These are phyloP conservation scores for Amiota mariae DNA, from an alignment of 2,888 invertebrate species.

Conservation along the genomic window DNA sequence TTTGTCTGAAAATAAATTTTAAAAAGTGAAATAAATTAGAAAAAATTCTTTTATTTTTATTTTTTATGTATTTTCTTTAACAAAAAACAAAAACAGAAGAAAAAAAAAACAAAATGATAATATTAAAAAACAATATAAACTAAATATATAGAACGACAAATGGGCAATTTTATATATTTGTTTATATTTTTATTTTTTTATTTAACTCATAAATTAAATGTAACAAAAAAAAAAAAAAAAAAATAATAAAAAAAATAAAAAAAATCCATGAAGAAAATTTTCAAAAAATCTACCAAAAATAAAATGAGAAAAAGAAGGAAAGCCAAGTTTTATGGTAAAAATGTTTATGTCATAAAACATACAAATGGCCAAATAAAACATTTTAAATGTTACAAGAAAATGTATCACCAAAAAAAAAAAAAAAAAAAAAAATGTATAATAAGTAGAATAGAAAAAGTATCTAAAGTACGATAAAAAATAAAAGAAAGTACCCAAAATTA, in stretches of 20 bases:
- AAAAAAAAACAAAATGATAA: no score
- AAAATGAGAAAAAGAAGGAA: constrained; percentile 15
- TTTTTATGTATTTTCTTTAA: no score
- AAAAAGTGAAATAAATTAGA: no score
- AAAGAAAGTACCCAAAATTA: no score
- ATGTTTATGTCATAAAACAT: constrained; percentile 62
- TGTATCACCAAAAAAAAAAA: constrained; percentile 13
- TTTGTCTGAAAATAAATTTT: no score
- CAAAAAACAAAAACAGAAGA: no score
- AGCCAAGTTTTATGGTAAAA: constrained; percentile 47
- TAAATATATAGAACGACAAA: constrained; percentile 28
- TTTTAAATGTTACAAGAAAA: constrained; percentile 60
- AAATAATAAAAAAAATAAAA: neutral
- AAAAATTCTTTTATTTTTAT: no score
- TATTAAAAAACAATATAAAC: no score
- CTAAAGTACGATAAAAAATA: constrained; percentile 9
- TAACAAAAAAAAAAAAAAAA: constrained; percentile 14
- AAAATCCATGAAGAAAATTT: neutral
- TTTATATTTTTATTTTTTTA: constrained; percentile 2
- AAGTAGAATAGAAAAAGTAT: neutral
- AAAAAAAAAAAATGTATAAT: neutral
- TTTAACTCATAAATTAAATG: neutral
- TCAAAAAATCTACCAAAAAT: constrained; percentile 14
- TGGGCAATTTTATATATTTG: neutral
- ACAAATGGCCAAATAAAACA: constrained; percentile 68